Base-by-base conservation (phyloP, 2,888 invertebrate species). In the Ophion obscuratus region DNA sequence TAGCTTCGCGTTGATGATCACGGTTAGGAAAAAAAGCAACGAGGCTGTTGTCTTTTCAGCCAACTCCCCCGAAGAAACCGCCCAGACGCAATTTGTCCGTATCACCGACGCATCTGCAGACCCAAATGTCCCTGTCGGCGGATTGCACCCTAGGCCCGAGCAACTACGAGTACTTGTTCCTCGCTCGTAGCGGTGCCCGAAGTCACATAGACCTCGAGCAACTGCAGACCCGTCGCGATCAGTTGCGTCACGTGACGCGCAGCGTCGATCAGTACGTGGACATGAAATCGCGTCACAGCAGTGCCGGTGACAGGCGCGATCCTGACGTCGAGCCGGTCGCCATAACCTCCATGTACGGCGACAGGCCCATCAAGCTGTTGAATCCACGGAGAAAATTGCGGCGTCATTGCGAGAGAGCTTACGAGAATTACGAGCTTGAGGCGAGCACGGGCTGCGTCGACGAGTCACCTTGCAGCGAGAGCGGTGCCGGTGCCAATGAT, bases 51-150 rank as follows among this genome's bases (percentile, higher is more conserved):
- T 84, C 62, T 40, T 93, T 94, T 67, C 95, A 97, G 97, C 97
- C 97, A 75, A 97, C 97, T 80, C 97, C 98, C 80, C 98, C 98
- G 70, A 98, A 98, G 95, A 98, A 98, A 94, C 98, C 98, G 86
- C 98, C 98, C 2, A 95, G 98, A 75, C 95, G 98, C 89, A 98
- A 98, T 94, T 95, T 98, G 80, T 97, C 97, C 17, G 97, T 97
- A 85, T 98, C 98, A 24, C 98, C 98, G 36, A 98, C 97, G 44
- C 97, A 98, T 92, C 93, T 96, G 71, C 95, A 95, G 88, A 94
- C 94, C 11, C 95, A 95, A 59, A 95, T 95, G 95, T 95, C 95
- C 4, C 92, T 95, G 86, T 95, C 95, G 0, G 95, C 95, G 2
- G 96, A 95, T 87, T 92, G 94, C 70, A 94, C 95, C 62, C 94